These are phyloP conservation scores for Prionace glauca DNA, from an alignment of 2,797 vertebrate genomes.

Conservation along the genomic window DNA sequence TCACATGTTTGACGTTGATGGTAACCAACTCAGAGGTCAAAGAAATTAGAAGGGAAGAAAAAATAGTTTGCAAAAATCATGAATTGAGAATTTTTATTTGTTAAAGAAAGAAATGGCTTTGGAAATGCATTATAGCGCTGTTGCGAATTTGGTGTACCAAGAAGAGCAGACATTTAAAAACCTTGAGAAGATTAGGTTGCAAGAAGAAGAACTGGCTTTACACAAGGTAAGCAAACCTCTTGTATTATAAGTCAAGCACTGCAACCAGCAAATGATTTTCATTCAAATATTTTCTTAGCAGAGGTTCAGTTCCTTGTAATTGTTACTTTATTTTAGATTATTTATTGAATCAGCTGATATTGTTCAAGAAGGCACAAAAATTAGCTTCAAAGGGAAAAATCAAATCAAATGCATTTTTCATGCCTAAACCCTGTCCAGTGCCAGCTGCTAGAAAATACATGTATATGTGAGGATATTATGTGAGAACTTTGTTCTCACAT, in stretches of 20 bases:
- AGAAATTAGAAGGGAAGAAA: conserved; percentile 8
- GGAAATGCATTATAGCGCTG: conserved; percentile 53
- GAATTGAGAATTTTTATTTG: conserved; percentile 38
- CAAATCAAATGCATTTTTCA: not conserved
- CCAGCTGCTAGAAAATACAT: not conserved
- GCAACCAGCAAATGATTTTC: conserved; percentile 1
- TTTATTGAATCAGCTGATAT: not conserved
- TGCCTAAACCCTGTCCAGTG: not conserved
- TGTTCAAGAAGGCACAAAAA: not conserved
- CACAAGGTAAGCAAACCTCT: conserved; percentile 58
- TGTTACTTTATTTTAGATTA: not conserved
- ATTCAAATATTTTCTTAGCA: not conserved
- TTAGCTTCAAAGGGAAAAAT: not conserved
- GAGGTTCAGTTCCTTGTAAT: not conserved
- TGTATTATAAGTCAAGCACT: conserved; percentile 19
- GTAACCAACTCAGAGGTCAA: not conserved
- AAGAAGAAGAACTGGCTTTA: conserved; percentile 57
- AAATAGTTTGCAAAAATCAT: not conserved
- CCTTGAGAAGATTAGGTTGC: conserved; percentile 48
- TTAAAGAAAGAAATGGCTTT: conserved; percentile 62
- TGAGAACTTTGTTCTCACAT: too few relatives aligned
- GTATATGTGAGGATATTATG: not conserved
- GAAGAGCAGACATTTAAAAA: conserved; percentile 54
- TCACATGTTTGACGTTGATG: not conserved
- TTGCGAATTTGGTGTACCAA: conserved; percentile 54